Conservation (phyloP, 2,888 invertebrate genomes). For the Arctia plantaginis region DNA sequence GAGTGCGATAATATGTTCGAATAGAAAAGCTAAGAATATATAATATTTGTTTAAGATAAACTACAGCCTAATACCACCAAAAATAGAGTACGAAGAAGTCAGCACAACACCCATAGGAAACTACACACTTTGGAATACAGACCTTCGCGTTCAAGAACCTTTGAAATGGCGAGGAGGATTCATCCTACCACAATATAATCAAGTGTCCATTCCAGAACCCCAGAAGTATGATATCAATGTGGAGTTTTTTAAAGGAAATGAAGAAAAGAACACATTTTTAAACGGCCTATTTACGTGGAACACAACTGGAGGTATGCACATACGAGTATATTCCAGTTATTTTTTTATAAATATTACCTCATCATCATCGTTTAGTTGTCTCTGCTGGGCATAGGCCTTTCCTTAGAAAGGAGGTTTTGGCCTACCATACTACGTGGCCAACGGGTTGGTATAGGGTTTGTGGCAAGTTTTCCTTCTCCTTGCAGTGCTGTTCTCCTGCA, state of each 20-base stretch:
- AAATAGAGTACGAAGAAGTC: constrained; percentile 26
- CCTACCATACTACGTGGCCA: too few species aligned
- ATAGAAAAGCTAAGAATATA: neutral
- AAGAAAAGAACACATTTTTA: neutral
- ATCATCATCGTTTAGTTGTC: too few species aligned
- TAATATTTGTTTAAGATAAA: constrained; percentile 42
- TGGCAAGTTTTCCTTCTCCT: too few species aligned
- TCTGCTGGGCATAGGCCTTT: too few species aligned
- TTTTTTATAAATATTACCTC: neutral
- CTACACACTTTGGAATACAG: constrained; percentile 49
- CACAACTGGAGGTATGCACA: constrained; percentile 60
- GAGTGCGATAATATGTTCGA: too few species aligned
- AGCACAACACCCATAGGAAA: constrained; percentile 18
- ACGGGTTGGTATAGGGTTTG: too few species aligned
- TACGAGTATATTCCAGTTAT: neutral
- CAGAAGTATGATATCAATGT: constrained; percentile 44
- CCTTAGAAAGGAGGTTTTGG: too few species aligned
- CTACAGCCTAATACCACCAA: constrained; percentile 35
- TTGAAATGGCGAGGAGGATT: constrained; percentile 32
- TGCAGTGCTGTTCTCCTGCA: too few species aligned
- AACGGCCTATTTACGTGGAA: constrained; percentile 51
- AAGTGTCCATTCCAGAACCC: constrained; percentile 15
- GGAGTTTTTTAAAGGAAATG: constrained; percentile 9
- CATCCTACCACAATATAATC: constrained; percentile 25
- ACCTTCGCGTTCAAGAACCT: constrained; percentile 35